Evolutionary conservation across 2,888 invertebrate genomes (phyloP).

Genomic region (Embidobia sp.): DNA sequence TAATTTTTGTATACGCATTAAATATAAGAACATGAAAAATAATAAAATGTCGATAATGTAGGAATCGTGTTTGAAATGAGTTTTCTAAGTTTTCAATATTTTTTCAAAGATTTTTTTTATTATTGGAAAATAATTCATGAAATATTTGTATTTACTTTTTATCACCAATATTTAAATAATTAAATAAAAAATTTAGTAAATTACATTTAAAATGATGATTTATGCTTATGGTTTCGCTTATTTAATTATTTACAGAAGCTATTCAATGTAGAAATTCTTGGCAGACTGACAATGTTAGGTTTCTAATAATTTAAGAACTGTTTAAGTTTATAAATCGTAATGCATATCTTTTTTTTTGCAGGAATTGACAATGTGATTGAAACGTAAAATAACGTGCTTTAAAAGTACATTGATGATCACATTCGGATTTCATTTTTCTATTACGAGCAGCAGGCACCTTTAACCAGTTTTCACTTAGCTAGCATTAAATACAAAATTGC

Average conservation of each 20-base stretch:
- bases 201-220: conserved; percentile 72
- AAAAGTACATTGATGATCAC: conserved; percentile 48
- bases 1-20: too few relatives aligned
- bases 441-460: conserved; percentile 68
- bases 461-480: conserved; percentile 40
- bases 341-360: conserved; percentile 65
- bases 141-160: too few relatives aligned
- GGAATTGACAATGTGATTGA: conserved; percentile 81
- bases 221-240: conserved; percentile 70
- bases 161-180: not conserved
- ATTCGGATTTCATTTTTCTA: conserved; percentile 71
- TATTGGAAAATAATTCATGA: too few relatives aligned
- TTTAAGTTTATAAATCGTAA: not conserved
- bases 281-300: conserved; percentile 72
- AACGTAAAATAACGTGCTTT: conserved; percentile 62
- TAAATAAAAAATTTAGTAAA: not conserved
- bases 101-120: not conserved
- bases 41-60: too few relatives aligned
- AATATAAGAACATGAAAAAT: too few relatives aligned
- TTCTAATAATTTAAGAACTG: not conserved
- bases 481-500: conserved; percentile 26
- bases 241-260: conserved; percentile 58
- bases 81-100: too few relatives aligned
- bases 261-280: conserved; percentile 73
- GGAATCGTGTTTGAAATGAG: too few relatives aligned